These are phyloP conservation scores for Pasiphila rectangulata DNA, from an alignment of 2,888 invertebrate genomes.

Conservation along the genomic window DNA sequence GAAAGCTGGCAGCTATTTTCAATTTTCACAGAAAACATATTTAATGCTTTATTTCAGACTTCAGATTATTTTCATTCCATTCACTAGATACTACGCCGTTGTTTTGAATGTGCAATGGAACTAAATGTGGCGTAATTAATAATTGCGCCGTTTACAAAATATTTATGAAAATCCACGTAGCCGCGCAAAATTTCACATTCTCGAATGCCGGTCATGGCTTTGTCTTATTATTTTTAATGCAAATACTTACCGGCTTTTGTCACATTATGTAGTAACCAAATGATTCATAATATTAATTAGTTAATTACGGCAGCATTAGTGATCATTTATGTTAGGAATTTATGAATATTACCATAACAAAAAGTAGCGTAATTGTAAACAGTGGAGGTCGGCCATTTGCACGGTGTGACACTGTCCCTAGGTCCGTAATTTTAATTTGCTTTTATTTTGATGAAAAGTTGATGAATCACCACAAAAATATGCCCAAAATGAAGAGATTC, in stretches of 20 bases:
- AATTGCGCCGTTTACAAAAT: slow-evolving; percentile 8
- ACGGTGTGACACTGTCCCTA: slow-evolving; percentile 84
- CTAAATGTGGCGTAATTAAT: slow-evolving; percentile 6
- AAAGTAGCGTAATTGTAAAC: slow-evolving; percentile 75
- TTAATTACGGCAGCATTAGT: slow-evolving; percentile 47
- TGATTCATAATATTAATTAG: slow-evolving; percentile 47
- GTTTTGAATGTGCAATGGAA: neutral
- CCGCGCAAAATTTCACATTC: slow-evolving; percentile 47
- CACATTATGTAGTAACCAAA: slow-evolving; percentile 23
- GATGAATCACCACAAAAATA: slow-evolving; percentile 68
- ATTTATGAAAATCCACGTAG: slow-evolving; percentile 43
- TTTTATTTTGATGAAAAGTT: slow-evolving; percentile 68
- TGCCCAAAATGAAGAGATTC: slow-evolving; percentile 59
- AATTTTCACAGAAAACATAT: slow-evolving; percentile 61
- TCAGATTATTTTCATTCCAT: neutral
- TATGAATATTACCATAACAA: slow-evolving; percentile 46
- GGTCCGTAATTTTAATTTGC: slow-evolving; percentile 76
- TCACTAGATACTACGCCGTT: neutral
- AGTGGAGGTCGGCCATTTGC: slow-evolving; percentile 88
- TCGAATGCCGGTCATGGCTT: slow-evolving; percentile 45
- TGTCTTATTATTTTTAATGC: slow-evolving; percentile 46
- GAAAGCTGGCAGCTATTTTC: slow-evolving; percentile 54
- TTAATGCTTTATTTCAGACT: slow-evolving; percentile 15
- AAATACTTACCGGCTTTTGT: slow-evolving; percentile 20
- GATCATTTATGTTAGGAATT: slow-evolving; percentile 42